Evolutionary conservation across 2,797 vertebrate genomes (phyloP), one percentile per base, ranked within the genome.

Genomic region (Alfaro cultratus): DNA sequence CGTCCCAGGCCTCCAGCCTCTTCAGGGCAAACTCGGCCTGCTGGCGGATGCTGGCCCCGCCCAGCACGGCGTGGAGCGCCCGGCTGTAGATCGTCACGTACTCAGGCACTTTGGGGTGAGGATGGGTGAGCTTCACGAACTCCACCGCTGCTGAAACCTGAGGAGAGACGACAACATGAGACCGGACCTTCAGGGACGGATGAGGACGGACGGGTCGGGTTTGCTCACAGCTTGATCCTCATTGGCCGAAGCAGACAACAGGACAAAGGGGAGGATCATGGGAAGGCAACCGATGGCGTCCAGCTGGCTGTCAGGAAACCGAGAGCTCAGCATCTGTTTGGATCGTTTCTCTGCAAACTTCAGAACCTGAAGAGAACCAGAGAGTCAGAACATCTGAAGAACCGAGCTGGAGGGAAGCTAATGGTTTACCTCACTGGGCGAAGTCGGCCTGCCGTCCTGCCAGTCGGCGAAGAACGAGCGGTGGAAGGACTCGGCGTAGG

Each of bases 401-500:
- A 16, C 10, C 2, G 7, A 34, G 39, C 29, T 1, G 70, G 29
- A 39, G 9, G 8, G n/a, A 21, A 39, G 62, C 8, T 55, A 31
- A 57, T n/a, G 0, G 46, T 73, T 71, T 26, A 95, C 94, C 88
- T 94, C 70, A 9, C 0, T 10, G 8, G 91, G 80, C 0, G 84
- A 73, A 0, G 80, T 84, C 0, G 91, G 94, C 4, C 86, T 77
- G 39, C 18, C 23, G 0, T 93, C 83, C 85, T 86, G 90, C 95
- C 95, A 96, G 78, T 94, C 93, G 0, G 84, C 47, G 75, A 95
- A 95, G 86, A 96, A 95, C 0, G 91, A 88, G 23, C 94, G 85
- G 83, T 95, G 94, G 82, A 43, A 94, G 53, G 95, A 95, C 85
- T 96, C 95, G 0, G 95, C 94, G 13, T 95, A 95, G 34, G 93